Evolutionary conservation across 1,140 invertebrate genomes (phyloP).

Genomic region (Drosophila chauvacae): DNA sequence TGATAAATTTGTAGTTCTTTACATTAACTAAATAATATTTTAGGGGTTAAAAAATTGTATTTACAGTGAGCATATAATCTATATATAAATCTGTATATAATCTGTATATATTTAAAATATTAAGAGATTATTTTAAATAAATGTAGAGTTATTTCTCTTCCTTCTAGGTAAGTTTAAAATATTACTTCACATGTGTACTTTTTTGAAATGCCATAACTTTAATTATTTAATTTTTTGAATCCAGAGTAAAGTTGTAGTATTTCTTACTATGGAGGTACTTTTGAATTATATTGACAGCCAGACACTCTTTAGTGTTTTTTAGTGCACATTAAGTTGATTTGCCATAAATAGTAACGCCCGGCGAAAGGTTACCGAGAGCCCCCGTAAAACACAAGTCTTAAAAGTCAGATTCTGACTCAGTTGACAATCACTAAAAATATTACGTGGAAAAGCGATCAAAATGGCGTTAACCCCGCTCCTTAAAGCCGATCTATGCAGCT

Average conservation of each 20-base stretch:
- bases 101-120: no score
- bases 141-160: no score
- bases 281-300: background rate
- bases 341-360: background rate
- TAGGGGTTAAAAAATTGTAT: no score
- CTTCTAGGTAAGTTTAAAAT: no score
- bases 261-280: background rate
- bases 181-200: no score
- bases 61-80: no score
- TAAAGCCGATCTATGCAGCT: constrained; percentile 15
- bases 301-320: background rate
- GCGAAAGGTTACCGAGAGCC: constrained; percentile 15
- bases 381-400: background rate
- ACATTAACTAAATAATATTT: no score
- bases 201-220: no score
- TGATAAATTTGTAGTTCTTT: background rate
- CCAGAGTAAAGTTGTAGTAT: no score
- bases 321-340: background rate
- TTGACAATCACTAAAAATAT: constrained; percentile 15
- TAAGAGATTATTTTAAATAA: no score
- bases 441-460: constrained; percentile 24
- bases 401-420: constrained; percentile 11
- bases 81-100: no score
- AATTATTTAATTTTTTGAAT: no score
- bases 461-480: constrained; percentile 12